Conservation (phyloP, 37 sponge, comb jelly and placozoan species). For the Agelas oroides region DNA sequence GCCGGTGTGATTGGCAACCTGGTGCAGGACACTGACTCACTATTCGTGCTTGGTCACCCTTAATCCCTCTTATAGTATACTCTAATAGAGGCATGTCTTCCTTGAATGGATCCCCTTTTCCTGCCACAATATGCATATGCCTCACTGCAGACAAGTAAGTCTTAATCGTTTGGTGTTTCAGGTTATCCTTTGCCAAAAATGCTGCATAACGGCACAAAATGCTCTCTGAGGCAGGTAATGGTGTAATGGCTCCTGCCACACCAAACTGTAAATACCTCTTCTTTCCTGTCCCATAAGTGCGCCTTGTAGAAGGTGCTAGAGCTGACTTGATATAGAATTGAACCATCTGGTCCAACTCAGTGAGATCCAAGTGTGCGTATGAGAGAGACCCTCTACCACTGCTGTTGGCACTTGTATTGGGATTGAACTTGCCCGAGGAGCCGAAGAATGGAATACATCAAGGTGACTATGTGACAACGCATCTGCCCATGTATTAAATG, state of each 20-base stretch:
- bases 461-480: conserved; percentile 4
- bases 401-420: not conserved
- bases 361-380: not conserved
- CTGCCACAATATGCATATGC: not conserved
- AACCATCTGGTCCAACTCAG: not conserved
- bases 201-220: conserved; percentile 3
- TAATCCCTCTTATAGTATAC: not conserved
- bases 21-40: not conserved
- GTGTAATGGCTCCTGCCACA: not conserved
- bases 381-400: not conserved
- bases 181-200: not conserved
- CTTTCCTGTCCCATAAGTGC: not conserved
- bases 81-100: not conserved
- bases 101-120: not conserved
- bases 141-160: conserved; percentile 13
- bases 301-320: conserved; percentile 19
- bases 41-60: conserved; percentile 10
- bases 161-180: not conserved
- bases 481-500: conserved; percentile 3
- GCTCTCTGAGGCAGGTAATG: conserved; percentile 1
- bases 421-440: not conserved
- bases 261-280: not conserved
- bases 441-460: not conserved
- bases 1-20: too few relatives aligned
- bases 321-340: not conserved